Conservation (phyloP, 2,797 vertebrate species). For the Acanthornis magna region DNA sequence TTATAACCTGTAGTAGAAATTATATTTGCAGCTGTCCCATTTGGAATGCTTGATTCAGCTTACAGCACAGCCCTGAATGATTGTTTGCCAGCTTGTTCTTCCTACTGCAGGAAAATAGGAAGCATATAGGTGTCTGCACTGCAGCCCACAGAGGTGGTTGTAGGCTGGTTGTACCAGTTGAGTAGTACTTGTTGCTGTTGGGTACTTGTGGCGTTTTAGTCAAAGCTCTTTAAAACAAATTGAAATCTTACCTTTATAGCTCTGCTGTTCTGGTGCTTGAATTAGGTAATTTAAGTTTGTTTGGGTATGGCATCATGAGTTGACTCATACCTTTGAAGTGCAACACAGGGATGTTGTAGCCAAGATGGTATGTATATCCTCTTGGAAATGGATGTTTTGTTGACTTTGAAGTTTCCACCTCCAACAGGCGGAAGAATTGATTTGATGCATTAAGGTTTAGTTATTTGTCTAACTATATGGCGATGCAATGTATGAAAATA, state of each 20-base stretch:
- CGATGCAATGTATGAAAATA: background rate
- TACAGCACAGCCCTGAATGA: background rate
- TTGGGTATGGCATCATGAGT: background rate
- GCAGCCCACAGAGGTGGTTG: background rate
- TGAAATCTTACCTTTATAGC: background rate
- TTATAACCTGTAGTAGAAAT: background rate
- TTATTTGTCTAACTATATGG: background rate
- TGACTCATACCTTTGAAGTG: background rate
- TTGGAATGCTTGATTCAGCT: background rate
- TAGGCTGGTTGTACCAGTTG: background rate
- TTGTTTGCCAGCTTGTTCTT: background rate
- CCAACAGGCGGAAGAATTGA: background rate
- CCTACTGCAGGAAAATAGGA: background rate
- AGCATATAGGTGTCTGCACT: background rate
- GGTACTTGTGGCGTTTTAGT: background rate
- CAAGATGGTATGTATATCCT: background rate
- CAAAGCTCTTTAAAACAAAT: background rate
- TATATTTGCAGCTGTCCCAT: accelerated
- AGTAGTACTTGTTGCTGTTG: background rate
- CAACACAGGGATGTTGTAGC: background rate
- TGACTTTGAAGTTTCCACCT: background rate
- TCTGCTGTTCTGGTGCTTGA: background rate
- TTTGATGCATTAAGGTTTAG: background rate
- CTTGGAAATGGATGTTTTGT: background rate
- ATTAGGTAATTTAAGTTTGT: background rate